Evolutionary conservation across 2,797 vertebrate genomes (phyloP), one percentile per base, ranked within the genome.

Genomic region (Pitangus sulphuratus): DNA sequence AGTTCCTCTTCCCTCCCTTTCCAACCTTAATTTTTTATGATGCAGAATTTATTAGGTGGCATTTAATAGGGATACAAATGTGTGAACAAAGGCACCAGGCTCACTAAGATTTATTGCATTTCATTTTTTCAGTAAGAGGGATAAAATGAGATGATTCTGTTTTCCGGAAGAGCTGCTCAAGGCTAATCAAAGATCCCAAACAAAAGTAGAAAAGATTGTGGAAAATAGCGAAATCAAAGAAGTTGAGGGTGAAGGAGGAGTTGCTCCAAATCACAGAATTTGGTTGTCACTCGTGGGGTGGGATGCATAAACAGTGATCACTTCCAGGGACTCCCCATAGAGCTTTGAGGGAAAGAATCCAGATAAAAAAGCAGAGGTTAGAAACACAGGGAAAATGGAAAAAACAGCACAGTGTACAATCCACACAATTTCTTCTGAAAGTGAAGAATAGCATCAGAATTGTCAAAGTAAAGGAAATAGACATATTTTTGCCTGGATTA

Each of bases 11-110:
- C 35, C 19, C 6, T 87, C 22, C 44, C 12, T 51, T 84, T 71
- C 48, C 40, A 66, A 50, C 26, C 25, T 78, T 57, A 66, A 71
- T 84, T 89, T 84, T 84, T 94, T 68, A 84, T 56, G 48, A 82
- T 25, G n/a, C 15, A 62, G 64, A 70, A 90, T 84, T 90, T 88
- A 90, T 75, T 86, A 69, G 39, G 13, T 1, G 1, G 14, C 21
- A 15, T 87, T 78, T 86, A 66, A 64, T 65, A 65, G 35, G 47
- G 22, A 44, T 79, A 79, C 10, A 81, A 62, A 78, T 58, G 50
- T 78, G 33, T 58, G 31, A 70, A 48, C 76, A 78, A 75, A 75
- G 39, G 31, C 53, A 62, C 19, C 8, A 40, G 58, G 26, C 87
- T 79, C 65, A 9, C 50, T 65, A 28, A 40, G 17, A 24, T 61